A percentile compares a stretch with the other conserved stretches of the same genome.
Conservation (phyloP, 2,888 invertebrate species). For the Melangyna quadrimaculata region DNA sequence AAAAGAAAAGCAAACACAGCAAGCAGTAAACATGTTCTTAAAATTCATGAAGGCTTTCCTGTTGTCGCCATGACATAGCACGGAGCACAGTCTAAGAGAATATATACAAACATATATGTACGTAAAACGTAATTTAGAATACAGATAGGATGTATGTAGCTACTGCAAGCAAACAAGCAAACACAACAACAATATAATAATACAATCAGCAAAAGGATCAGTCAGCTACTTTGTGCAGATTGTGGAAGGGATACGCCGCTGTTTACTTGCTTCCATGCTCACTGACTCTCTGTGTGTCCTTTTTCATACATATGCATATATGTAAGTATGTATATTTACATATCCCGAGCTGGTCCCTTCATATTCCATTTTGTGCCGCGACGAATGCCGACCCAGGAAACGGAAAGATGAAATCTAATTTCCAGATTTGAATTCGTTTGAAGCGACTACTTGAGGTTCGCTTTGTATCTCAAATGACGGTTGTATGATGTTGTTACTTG, state of each 20-base stretch:
- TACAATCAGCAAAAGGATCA: constrained; percentile 57
- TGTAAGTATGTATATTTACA: not conserved
- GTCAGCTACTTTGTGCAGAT: constrained; percentile 13
- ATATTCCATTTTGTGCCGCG: not conserved
- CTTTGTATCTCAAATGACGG: not conserved
- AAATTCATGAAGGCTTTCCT: constrained; percentile 44
- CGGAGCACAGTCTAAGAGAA: not conserved
- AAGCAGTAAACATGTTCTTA: constrained; percentile 42
- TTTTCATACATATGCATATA: constrained; percentile 4
- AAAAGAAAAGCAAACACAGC: constrained; percentile 30
- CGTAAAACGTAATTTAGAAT: not conserved
- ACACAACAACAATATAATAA: constrained; percentile 61
- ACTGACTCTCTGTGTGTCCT: not conserved
- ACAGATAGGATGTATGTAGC: not conserved
- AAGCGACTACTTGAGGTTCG: constrained; percentile 18
- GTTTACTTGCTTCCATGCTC: constrained; percentile 8
- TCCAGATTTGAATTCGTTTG: constrained; percentile 32
- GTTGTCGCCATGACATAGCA: constrained; percentile 37
- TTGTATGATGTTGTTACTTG: constrained; percentile 2
- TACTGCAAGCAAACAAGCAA: constrained; percentile 33
- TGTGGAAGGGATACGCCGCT: constrained; percentile 30
- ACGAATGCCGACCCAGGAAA: not conserved
- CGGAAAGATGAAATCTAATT: constrained; percentile 48
- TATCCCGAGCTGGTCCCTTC: constrained; percentile 7
- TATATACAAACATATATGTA: not conserved